phyloP scores from a whole-genome alignment of 2,113 vertebrate genomes.

The Agelaius phoeniceus region DNA sequence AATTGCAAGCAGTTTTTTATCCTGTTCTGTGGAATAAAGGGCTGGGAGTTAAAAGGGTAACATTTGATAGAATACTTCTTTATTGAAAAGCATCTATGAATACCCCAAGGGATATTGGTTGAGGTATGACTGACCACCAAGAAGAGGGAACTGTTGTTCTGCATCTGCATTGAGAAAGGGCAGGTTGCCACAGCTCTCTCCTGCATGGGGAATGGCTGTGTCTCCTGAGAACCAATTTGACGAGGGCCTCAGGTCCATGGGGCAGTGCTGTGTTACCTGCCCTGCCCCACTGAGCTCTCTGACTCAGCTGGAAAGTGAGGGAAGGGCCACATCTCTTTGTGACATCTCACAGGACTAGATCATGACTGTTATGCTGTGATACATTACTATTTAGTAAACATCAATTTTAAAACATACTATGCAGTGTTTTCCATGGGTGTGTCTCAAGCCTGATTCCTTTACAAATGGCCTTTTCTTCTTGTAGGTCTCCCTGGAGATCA shows the following conservation, averaged over 20 bases:
- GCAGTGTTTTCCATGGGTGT: accelerated
- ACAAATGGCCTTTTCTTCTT: not conserved
- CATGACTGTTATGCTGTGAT: not conserved
- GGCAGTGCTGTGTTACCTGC: not conserved
- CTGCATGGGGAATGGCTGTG: accelerated
- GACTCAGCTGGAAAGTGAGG: accelerated
- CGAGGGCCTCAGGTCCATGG: not conserved
- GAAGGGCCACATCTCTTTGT: not conserved
- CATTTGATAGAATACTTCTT: not conserved
- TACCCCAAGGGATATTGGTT: not conserved
- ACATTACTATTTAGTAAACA: accelerated
- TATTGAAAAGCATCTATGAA: not conserved
- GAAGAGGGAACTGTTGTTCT: not conserved
- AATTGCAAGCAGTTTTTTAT: not conserved
- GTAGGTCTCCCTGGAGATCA: not conserved
- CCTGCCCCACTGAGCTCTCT: accelerated
- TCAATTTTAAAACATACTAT: not conserved
- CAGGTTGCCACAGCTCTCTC: not conserved
- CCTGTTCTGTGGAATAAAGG: not conserved
- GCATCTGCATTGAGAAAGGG: not conserved
- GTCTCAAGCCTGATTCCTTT: not conserved
- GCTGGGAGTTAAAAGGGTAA: not conserved
- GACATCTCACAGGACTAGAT: not conserved
- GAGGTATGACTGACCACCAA: not conserved
- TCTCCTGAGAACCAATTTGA: accelerated